Evolutionary conservation across 2,113 vertebrate genomes (phyloP).

Genomic region (Zosterops pallidus): DNA sequence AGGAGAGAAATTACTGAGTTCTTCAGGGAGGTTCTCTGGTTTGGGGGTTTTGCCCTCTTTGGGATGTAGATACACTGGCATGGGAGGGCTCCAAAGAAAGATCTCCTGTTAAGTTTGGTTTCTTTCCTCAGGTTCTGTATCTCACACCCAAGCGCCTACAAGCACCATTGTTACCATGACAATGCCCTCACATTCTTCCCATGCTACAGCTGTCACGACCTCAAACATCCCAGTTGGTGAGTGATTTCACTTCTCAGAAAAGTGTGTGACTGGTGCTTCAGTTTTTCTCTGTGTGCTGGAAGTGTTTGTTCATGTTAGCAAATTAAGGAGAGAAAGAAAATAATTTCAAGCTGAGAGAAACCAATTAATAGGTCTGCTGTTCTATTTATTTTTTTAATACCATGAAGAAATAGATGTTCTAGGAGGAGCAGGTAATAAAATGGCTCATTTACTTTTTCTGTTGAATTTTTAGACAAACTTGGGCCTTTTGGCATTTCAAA

Average conservation of each 20-base stretch:
- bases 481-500: neutral
- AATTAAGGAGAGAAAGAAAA: neutral
- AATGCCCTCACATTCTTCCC: conserved; percentile 96
- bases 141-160: conserved; percentile 91
- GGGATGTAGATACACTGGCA: neutral
- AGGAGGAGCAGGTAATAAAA: neutral
- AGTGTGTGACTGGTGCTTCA: neutral
- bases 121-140: conserved; percentile 80
- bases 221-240: conserved; percentile 97
- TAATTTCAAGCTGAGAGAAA: neutral
- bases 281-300: neutral
- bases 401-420: neutral
- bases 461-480: neutral
- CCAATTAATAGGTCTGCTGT: neutral
- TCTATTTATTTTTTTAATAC: neutral
- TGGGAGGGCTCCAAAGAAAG: neutral
- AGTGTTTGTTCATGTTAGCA: neutral
- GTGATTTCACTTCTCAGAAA: conserved; percentile 45
- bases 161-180: conserved; percentile 96
- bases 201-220: conserved; percentile 93
- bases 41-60: neutral
- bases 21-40: neutral
- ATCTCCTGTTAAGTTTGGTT: neutral
- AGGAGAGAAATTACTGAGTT: neutral
- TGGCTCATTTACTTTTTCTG: neutral